Evolutionary conservation across 2,113 vertebrate species (phyloP), one percentile per base, ranked within the genome.

Genomic region (Panthera leo): DNA sequence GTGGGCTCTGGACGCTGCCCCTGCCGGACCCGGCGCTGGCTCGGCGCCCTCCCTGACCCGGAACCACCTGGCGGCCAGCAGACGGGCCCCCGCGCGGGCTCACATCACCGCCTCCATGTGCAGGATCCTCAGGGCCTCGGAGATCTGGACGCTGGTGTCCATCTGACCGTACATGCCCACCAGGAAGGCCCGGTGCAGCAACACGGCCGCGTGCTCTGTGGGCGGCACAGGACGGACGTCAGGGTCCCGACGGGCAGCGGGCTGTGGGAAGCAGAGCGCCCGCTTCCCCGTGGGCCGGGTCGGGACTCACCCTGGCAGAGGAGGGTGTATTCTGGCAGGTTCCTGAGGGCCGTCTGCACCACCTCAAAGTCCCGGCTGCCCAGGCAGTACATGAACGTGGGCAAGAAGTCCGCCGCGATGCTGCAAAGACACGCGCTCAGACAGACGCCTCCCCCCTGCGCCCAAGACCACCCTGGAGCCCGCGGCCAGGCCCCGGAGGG

Each of bases 361-460:
- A 99, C 99, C 95, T 99, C 99, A 0, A 99, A 99, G 98, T 99
- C 99, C 4, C 99, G 99, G 89, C 99, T 99, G 83, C 99, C 99
- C 71, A 99, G 98, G 89, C 99, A 99, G 99, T 99, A 99, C 99
- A 99, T 99, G 98, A 99, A 99, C 0, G 99, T 99, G 48, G 99
- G 99, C 90, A 99, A 98, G 98, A 99, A 99, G 95, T 99, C 99
- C 1, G 99, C 99, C 5, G 99, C 99, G 79, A 99, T 98, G 97
- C 99, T 99, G 97, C 68, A 93, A 29, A 97, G 12, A 10, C 76
- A 51, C 0, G 0, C 0, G 4, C 15, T 27, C 25, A 0, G 55
- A 55, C 51, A 14, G 48, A 18, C 19, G 42, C 76, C 63, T 5
- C 19, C 16, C 0, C 36, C 21, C 25, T 1, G 0, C 0, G 34